Evolutionary conservation across 1,140 invertebrate genomes (phyloP).

Genomic region (Papilio helenus): DNA sequence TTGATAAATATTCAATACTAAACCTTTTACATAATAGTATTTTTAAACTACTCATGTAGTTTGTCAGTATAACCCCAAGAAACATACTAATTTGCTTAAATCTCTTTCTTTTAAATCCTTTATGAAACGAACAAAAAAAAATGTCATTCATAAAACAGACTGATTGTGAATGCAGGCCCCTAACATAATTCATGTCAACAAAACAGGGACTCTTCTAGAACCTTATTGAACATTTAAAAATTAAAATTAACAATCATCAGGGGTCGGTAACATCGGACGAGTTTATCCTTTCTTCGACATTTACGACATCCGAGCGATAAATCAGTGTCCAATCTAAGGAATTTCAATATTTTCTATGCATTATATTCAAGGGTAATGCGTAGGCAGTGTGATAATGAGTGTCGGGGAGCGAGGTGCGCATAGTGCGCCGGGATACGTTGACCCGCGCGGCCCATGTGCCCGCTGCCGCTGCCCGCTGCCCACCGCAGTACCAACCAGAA

Average conservation of each 20-base stretch:
- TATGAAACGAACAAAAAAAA: slow-evolving; percentile 2
- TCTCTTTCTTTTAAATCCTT: neutral
- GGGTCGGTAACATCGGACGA: slow-evolving; percentile 31
- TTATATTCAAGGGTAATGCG: slow-evolving; percentile 38
- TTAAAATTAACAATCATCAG: slow-evolving; percentile 31
- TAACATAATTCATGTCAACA: neutral
- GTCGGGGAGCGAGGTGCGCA: slow-evolving; percentile 37
- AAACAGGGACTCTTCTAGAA: slow-evolving; percentile 35
- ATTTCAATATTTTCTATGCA: slow-evolving; percentile 40
- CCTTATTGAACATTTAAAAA: slow-evolving; percentile 30
- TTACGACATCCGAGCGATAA: slow-evolving; percentile 29
- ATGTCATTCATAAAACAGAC: neutral
- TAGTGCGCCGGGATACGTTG: slow-evolving; percentile 30
- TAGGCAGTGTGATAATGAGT: slow-evolving; percentile 40
- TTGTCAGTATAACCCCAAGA: neutral
- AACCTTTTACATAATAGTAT: too few relatives aligned
- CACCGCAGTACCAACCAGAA: neutral
- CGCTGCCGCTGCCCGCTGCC: neutral
- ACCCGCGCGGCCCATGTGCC: slow-evolving; percentile 38
- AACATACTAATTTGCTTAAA: neutral
- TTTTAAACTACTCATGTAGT: neutral
- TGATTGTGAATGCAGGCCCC: slow-evolving; percentile 20
- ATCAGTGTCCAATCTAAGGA: slow-evolving; percentile 37
- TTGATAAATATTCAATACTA: too few relatives aligned
- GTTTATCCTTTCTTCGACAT: slow-evolving; percentile 35